Evolutionary conservation across 2,888 invertebrate species (phyloP), one percentile per base, ranked within the genome.

Genomic region (Pseudococcus longispinus): DNA sequence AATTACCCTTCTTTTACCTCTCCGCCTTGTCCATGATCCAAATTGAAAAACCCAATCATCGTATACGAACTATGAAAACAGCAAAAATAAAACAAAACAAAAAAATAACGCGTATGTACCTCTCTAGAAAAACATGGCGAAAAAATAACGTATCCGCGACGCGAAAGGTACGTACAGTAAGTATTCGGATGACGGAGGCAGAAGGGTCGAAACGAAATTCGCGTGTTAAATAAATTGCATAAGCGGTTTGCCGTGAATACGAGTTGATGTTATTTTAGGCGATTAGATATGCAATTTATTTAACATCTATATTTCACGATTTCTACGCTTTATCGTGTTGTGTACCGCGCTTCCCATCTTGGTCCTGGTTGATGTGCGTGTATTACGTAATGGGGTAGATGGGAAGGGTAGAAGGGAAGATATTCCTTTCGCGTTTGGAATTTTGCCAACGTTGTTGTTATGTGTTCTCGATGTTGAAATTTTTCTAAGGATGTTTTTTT

Each of bases 211-310:
- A 20, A 60, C 65, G 74, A 37, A 80, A 80, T 80, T 80, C 77
- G 77, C 77, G 77, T 80, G 77, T 80, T 80, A 42, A 80, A 80
- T 80, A 80, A 42, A 80, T 80, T 80, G 77, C 77, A 80, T 80
- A 80, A 80, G 77, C 42, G 77, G 42, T 42, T 80, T 20, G 77
- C 77, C 77, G 77, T 80, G 15, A 80, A 80, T 80, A 80, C 77
- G 77, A 29, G 37, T n/a, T 42, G 77, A 80, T 80, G 70, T 70
- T 70, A 80, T 80, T 80, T 37, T 80, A 37, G 77, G 77, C 77
- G 77, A 80, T 80, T 80, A 80, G 42, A 42, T 80, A 80, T 80
- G 42, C 77, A 80, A 80, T 80, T 80, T 80, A 80, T 80, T 80
- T 80, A 80, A 80, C 77, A 29, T 80, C 37, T 80, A 80, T 37